Evolutionary conservation across 2,113 vertebrate species (phyloP).

Genomic region (Lathamus discolor): DNA sequence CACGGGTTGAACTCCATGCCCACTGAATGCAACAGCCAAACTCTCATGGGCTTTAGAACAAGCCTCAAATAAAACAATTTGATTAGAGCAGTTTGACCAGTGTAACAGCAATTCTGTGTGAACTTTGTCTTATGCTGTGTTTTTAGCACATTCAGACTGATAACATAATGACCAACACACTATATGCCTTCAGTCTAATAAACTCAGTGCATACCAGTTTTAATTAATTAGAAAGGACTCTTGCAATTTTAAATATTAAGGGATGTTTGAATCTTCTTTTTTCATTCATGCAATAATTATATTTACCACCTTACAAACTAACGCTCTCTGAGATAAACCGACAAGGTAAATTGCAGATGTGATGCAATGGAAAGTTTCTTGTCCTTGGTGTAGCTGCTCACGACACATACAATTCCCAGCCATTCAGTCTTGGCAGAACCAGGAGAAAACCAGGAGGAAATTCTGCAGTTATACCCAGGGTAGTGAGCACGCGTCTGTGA

Average conservation of each 20-base stretch:
- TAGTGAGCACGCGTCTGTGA: neutral
- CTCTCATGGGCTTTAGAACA: neutral
- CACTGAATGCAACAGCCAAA: neutral
- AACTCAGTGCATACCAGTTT: neutral
- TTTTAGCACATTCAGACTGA: neutral
- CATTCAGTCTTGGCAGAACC: neutral
- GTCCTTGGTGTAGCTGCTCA: neutral
- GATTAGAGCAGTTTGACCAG: constrained; percentile 19
- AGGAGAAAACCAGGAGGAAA: neutral
- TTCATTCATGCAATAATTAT: neutral
- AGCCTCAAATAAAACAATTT: constrained; percentile 20
- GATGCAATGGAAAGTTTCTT: neutral
- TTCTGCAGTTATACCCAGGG: neutral
- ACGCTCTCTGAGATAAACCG: neutral
- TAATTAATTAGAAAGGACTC: neutral
- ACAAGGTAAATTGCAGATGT: neutral
- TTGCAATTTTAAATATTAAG: neutral
- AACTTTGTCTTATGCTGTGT: neutral
- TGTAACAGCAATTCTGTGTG: neutral
- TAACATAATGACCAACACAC: neutral
- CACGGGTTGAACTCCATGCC: neutral
- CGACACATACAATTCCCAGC: neutral
- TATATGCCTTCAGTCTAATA: neutral
- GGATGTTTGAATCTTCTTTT: neutral
- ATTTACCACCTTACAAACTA: neutral